Conservation (phyloP, 2,113 vertebrate species). For the Rhea pennata region DNA sequence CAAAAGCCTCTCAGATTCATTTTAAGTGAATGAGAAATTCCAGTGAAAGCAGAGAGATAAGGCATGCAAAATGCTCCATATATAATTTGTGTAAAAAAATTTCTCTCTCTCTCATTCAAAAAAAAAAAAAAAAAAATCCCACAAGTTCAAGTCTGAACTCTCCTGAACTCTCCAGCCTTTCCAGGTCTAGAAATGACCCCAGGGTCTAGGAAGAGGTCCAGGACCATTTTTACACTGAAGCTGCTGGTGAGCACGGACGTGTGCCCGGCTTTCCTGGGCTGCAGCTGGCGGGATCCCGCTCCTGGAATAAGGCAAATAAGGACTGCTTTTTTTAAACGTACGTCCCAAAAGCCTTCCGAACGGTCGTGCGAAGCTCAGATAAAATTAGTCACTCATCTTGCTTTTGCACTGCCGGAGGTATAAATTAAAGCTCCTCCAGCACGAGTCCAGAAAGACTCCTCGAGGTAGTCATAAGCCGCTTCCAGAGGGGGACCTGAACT, state of each 20-base stretch:
- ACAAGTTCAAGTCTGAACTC: neutral
- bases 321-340: neutral
- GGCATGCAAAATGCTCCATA: neutral
- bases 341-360: neutral
- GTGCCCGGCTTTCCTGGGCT: neutral
- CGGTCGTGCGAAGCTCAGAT: accelerated
- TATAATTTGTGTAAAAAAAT: too few relatives aligned
- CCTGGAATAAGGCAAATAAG: too few relatives aligned
- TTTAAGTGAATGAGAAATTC: neutral
- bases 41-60: neutral
- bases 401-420: accelerated
- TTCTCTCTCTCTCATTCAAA: neutral
- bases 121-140: too few relatives aligned
- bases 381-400: neutral
- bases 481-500: neutral
- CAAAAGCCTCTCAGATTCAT: neutral
- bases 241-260: neutral
- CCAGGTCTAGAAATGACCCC: neutral
- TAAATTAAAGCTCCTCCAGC: neutral
- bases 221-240: neutral
- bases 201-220: neutral
- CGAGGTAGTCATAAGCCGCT: neutral
- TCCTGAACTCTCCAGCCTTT: neutral
- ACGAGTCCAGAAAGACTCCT: neutral
- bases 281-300: neutral